A percentile compares a stretch with the other conserved stretches of the same genome.
Evolutionary conservation across 1,140 invertebrate species (phyloP).

Genomic region (Eubasilissa regina): DNA sequence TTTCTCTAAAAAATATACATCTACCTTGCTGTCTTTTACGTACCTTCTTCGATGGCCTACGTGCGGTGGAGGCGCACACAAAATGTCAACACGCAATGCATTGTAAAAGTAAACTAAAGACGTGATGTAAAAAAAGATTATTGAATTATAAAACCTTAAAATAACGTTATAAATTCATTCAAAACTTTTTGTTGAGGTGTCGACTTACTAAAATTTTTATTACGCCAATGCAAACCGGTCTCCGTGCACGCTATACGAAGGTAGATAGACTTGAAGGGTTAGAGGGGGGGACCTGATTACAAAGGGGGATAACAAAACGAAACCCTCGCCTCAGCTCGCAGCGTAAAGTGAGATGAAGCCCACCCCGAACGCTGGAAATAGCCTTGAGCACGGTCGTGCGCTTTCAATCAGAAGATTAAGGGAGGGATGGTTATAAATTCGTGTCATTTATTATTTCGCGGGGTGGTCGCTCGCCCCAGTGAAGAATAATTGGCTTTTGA

Average conservation of each 20-base stretch:
- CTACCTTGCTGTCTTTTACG: neutral
- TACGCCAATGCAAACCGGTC: neutral
- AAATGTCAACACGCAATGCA: neutral
- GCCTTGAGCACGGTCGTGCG: neutral
- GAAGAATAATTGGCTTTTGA: constrained; percentile 12
- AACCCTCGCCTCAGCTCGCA: neutral
- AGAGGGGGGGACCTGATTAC: constrained; percentile 26
- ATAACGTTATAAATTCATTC: no score
- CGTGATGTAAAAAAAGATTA: neutral
- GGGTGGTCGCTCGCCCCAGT: neutral
- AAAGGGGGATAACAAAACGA: constrained; percentile 14
- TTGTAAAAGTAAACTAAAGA: neutral
- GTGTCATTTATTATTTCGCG: constrained; percentile 18
- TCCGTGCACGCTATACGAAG: neutral
- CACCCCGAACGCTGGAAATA: neutral
- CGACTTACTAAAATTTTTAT: neutral
- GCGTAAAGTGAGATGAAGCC: no score
- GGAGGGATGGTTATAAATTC: neutral
- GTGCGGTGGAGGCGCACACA: neutral
- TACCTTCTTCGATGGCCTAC: constrained; percentile 19
- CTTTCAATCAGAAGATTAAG: neutral
- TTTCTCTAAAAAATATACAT: neutral
- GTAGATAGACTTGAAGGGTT: constrained; percentile 25
- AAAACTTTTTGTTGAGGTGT: neutral
- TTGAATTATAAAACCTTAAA: no score